Evolutionary conservation across 2,797 vertebrate species (phyloP).

Genomic region (Aselliscus stoliczkanus): DNA sequence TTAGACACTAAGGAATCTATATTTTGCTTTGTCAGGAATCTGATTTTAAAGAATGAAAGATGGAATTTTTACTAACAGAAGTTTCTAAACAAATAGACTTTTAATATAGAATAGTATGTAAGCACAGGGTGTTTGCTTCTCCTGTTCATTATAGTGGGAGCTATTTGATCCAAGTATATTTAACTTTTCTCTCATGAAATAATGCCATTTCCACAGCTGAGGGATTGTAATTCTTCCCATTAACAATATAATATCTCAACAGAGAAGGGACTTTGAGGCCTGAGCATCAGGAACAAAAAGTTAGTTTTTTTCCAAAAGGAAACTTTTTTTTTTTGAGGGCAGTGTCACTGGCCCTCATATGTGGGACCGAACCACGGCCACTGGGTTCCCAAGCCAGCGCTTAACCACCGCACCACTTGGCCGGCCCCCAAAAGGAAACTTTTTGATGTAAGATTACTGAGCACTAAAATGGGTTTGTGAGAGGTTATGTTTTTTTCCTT

Average conservation of each 20-base stretch:
- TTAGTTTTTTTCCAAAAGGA: not conserved
- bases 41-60: not conserved
- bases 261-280: not conserved
- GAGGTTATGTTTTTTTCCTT: not conserved
- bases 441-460: not conserved
- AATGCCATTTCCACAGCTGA: not conserved
- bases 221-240: not conserved
- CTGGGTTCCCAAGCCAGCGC: too few species aligned
- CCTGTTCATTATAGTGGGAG: not conserved
- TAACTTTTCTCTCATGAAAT: conserved; percentile 12
- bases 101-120: not conserved
- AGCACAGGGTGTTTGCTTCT: not conserved
- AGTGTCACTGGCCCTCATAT: too few species aligned
- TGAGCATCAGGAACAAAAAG: not conserved
- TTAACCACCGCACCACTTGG: too few species aligned
- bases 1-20: not conserved
- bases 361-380: too few species aligned
- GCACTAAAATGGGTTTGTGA: not conserved
- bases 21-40: not conserved
- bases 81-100: not conserved
- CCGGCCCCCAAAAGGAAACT: not conserved
- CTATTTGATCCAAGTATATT: not conserved
- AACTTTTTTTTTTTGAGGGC: too few species aligned
- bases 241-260: not conserved
- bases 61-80: not conserved